Base-by-base conservation (phyloP, 2,888 invertebrate species). In the Heliconius ismenius region DNA sequence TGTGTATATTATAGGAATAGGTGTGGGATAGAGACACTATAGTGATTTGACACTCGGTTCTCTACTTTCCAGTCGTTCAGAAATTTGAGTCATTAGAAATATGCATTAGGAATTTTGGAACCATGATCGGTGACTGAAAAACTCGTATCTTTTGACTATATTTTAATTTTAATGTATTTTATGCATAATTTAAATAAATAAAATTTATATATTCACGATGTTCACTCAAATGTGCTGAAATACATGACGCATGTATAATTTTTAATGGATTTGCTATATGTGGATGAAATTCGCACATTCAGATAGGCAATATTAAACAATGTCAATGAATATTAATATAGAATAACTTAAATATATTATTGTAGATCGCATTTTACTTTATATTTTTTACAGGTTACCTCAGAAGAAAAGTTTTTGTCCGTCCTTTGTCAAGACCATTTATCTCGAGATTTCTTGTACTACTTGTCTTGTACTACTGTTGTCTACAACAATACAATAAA, bases 241-340 rank as follows among this genome's bases (percentile, higher is more conserved):
- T 32, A 69, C 28, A 54, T 65, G 36, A 69, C n/a, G 69, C 69
- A 69, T 69, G 69, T 54, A n/a, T 69, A 54, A 69, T 54, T 21
- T 54, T 54, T 69, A 69, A 69, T 69, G 54, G 32, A 54, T 69
- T 54, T 54, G 13, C 13, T 28, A 13, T 54, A 32, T 13, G 13
- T 32, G 6, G 69, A 21, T 54, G 54, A 69, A 65, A 69, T 69
- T 49, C 28, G 54, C 54, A 21, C 54, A 32, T 54, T 69, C 54
- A 28, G 10, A 28, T 28, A 21, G 26, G n/a, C 4, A 58, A n/a
- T 54, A 69, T 69, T 39, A 39, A n/a, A 65, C 39, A 65, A 65
- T 36, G 24, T 36, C 36, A 1, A 65, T 2, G 65, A 39, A 65
- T 65, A 39, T 39, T 39, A 39, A 65, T 65, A 65, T n/a, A 65